A percentile compares a stretch with the other conserved stretches of the same genome.
Conservation (phyloP, 2,888 invertebrate genomes). For the Macrophya alboannulata region DNA sequence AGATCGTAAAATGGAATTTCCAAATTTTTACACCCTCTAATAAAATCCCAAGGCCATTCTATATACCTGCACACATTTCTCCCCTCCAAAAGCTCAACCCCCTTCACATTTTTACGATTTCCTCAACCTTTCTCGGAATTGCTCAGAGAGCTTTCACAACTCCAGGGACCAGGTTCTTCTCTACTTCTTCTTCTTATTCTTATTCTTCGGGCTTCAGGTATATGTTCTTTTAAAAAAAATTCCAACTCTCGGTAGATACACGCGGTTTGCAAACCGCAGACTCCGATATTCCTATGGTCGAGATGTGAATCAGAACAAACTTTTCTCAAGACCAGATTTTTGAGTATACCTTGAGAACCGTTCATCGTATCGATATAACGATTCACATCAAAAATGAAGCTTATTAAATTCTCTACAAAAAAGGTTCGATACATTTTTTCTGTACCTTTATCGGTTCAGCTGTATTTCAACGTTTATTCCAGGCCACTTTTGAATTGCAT, state of each 20-base stretch:
- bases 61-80: slow-evolving; percentile 25
- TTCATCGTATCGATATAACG: neutral
- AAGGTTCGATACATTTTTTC: neutral
- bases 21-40: slow-evolving; percentile 50
- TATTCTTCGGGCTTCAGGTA: neutral
- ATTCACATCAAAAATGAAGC: neutral
- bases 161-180: slow-evolving; percentile 33
- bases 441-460: neutral
- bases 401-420: neutral
- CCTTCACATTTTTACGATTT: slow-evolving; percentile 46
- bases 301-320: no score
- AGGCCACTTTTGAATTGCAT: neutral
- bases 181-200: neutral
- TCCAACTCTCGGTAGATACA: neutral
- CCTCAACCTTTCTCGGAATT: slow-evolving; percentile 50
- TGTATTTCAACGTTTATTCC: neutral
- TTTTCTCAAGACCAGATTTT: neutral
- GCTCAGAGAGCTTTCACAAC: slow-evolving; percentile 48
- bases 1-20: slow-evolving; percentile 51
- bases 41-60: slow-evolving; percentile 42
- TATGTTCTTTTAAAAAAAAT: neutral
- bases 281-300: neutral
- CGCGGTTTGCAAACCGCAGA: neutral
- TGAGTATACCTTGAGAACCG: neutral
- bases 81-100: neutral